Percentiles rank a stretch among this genome's conserved stretches.
These are phyloP conservation scores for Ophraella communa DNA, from an alignment of 2,888 invertebrate species.

Conservation along the genomic window DNA sequence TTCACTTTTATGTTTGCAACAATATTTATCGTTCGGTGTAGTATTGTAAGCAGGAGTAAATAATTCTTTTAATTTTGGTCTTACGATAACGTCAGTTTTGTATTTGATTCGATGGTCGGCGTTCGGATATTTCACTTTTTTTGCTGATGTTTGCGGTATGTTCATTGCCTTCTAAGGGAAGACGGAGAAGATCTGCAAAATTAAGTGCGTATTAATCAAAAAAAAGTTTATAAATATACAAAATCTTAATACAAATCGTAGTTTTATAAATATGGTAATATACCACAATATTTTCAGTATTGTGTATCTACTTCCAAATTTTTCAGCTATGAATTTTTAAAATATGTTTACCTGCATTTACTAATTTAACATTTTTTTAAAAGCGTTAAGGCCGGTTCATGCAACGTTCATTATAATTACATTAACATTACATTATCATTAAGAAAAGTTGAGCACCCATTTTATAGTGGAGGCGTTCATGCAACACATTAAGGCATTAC, in stretches of 20 bases:
- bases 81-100: constrained; percentile 43
- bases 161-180: constrained; percentile 46
- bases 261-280: too few species aligned
- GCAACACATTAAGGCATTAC: too few species aligned
- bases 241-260: not conserved
- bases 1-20: constrained; percentile 12
- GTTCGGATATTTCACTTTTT: constrained; percentile 43
- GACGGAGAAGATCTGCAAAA: constrained; percentile 26
- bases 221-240: not conserved
- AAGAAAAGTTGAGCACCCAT: too few species aligned
- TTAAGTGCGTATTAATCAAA: not conserved
- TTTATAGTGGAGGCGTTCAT: too few species aligned
- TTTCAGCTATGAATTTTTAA: too few species aligned
- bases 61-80: constrained; percentile 36
- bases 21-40: constrained; percentile 37
- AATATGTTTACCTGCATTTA: too few species aligned
- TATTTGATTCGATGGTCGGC: constrained; percentile 42
- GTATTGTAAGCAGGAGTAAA: constrained; percentile 40
- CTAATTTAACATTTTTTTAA: too few species aligned
- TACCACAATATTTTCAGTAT: too few species aligned
- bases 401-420: too few species aligned
- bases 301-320: too few species aligned
- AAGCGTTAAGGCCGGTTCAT: too few species aligned
- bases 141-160: constrained; percentile 45
- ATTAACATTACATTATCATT: too few species aligned